These are phyloP conservation scores for Athalia circularis DNA, from an alignment of 2,888 invertebrate genomes.

Conservation along the genomic window DNA sequence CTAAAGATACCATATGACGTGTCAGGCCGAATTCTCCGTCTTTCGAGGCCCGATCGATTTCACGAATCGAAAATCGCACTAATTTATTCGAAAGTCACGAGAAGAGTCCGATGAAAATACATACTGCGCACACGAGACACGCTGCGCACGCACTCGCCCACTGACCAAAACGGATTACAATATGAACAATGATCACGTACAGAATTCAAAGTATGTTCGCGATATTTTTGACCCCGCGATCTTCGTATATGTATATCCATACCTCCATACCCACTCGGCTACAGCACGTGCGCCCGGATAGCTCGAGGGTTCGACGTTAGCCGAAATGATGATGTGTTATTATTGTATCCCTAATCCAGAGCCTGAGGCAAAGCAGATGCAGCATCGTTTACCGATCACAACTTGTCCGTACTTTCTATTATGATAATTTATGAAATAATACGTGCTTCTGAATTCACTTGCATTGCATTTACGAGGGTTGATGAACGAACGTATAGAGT, in stretches of 20 bases:
- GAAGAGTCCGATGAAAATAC: too few relatives aligned
- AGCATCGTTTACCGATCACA: slow-evolving; percentile 23
- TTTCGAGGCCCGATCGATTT: too few relatives aligned
- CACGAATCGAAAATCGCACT: not conserved
- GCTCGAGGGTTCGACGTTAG: slow-evolving; percentile 18
- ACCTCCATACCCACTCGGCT: too few relatives aligned
- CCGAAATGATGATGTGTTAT: slow-evolving; percentile 40
- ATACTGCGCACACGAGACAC: not conserved
- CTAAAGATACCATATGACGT: too few relatives aligned
- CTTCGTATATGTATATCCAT: too few relatives aligned
- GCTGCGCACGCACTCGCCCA: not conserved
- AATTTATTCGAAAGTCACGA: too few relatives aligned
- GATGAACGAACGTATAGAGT: not conserved
- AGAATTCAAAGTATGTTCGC: slow-evolving; percentile 28
- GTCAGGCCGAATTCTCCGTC: too few relatives aligned
- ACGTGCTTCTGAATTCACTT: slow-evolving; percentile 17
- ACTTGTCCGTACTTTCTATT: not conserved
- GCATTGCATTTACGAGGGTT: not conserved
- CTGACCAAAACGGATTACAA: slow-evolving; percentile 34
- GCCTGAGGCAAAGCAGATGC: slow-evolving; percentile 24
- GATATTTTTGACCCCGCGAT: slow-evolving; percentile 16
- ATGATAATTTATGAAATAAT: not conserved
- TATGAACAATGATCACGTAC: slow-evolving; percentile 30
- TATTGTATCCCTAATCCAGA: slow-evolving; percentile 24
- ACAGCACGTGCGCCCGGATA: slow-evolving; percentile 14